Evolutionary conservation across 2,797 vertebrate species (phyloP).

Genomic region (Acanthiza pusilla): DNA sequence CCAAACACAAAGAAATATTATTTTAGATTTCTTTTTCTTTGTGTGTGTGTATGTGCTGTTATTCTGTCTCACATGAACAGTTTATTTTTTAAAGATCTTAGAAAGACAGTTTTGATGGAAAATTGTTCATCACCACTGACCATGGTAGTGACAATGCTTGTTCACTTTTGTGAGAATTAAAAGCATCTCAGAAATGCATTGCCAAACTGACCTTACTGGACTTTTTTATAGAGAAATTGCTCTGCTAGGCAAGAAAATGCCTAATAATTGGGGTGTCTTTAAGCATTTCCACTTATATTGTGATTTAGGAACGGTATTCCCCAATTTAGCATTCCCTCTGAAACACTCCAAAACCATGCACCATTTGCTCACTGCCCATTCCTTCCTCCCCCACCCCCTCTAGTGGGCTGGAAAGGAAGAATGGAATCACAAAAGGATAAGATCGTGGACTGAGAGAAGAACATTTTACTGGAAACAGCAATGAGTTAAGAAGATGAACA

Average conservation of each 20-base stretch:
- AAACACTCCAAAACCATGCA: background rate
- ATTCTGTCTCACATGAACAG: background rate
- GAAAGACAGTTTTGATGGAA: background rate
- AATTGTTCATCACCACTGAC: background rate
- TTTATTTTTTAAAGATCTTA: background rate
- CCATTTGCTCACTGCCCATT: background rate
- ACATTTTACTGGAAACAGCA: background rate
- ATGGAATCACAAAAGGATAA: background rate
- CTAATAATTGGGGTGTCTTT: too few relatives aligned
- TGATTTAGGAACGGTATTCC: background rate
- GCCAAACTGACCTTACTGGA: background rate
- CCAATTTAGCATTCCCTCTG: background rate
- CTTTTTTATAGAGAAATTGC: background rate
- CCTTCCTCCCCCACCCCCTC: fast-evolving
- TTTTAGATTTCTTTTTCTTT: background rate
- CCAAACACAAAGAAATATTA: background rate
- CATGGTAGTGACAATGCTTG: background rate
- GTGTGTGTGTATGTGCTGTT: background rate
- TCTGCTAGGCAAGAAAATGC: background rate
- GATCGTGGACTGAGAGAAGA: background rate
- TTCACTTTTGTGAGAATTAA: background rate
- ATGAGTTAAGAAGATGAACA: background rate
- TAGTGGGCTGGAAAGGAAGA: background rate
- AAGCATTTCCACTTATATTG: background rate
- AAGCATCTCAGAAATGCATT: background rate